Percentiles rank a stretch among this genome's conserved stretches.
Evolutionary conservation across 2,113 vertebrate genomes (phyloP).

Genomic region (Grus americana): DNA sequence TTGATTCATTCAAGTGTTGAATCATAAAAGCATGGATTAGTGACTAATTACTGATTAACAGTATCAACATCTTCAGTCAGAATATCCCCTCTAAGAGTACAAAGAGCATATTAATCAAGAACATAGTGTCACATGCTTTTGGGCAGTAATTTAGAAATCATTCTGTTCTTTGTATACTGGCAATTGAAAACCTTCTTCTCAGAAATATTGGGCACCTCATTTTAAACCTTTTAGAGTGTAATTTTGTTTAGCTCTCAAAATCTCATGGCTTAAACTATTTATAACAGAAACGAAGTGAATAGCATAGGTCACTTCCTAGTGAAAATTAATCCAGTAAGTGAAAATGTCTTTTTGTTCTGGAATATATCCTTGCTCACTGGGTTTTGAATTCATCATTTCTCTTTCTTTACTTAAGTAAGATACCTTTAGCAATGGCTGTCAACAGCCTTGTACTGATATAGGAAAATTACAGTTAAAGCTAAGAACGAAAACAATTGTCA

Average conservation of each 20-base stretch:
- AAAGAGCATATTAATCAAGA: constrained; percentile 22
- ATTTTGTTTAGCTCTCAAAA: background rate
- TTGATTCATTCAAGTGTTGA: constrained; percentile 32
- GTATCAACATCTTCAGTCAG: background rate
- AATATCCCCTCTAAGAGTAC: background rate
- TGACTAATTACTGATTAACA: constrained; percentile 44
- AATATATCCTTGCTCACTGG: background rate
- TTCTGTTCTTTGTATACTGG: background rate
- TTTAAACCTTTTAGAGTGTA: background rate
- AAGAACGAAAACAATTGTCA: background rate
- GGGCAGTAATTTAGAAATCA: background rate
- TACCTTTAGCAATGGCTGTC: background rate
- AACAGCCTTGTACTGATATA: background rate
- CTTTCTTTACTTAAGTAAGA: background rate
- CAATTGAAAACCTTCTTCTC: background rate
- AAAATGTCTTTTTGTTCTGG: background rate
- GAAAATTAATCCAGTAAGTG: background rate
- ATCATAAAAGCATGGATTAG: constrained; percentile 17
- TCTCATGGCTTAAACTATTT: background rate
- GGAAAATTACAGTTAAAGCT: background rate
- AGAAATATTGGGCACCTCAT: background rate
- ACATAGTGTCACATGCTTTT: background rate
- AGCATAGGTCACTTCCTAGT: background rate
- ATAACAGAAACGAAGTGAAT: background rate
- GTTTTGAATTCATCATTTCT: background rate